Percentiles rank a stretch among this genome's conserved stretches.
phyloP scores from a whole-genome alignment of 2,113 vertebrate species.

The Amphiprion ocellaris region DNA sequence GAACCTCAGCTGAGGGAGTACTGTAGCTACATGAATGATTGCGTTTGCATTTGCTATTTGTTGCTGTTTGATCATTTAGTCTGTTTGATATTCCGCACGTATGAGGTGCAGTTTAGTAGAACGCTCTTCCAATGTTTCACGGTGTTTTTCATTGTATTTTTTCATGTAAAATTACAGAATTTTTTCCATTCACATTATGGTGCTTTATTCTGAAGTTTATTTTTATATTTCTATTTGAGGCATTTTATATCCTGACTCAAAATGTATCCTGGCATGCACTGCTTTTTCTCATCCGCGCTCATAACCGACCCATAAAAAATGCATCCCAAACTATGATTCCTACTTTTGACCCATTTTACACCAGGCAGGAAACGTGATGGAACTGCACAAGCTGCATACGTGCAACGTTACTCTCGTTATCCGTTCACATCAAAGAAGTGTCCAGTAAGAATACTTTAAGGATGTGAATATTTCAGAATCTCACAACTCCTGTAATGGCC shows the following conservation, averaged over 20 bases:
- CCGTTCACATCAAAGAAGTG: conserved; percentile 43
- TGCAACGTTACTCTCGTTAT: conserved; percentile 41
- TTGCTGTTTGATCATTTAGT: conserved; percentile 57
- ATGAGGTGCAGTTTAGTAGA: conserved; percentile 22
- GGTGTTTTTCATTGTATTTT: conserved; percentile 1
- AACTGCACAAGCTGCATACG: conserved; percentile 2
- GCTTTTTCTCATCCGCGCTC: conserved; percentile 22
- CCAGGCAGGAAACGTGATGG: conserved; percentile 14
- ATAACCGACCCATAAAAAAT: conserved; percentile 61
- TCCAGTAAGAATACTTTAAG: conserved; percentile 47
- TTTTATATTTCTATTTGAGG: conserved; percentile 15
- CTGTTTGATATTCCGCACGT: conserved; percentile 55
- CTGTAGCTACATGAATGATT: conserved; percentile 31
- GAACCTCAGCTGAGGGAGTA: conserved; percentile 22
- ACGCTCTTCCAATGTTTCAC: background rate
- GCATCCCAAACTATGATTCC: conserved; percentile 39
- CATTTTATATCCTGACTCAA: conserved; percentile 5
- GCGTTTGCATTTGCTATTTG: conserved; percentile 28
- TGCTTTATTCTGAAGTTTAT: background rate
- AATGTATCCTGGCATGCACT: conserved; percentile 13
- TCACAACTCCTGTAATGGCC: conserved; percentile 15
- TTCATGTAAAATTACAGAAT: background rate
- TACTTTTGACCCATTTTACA: conserved; percentile 64
- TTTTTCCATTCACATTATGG: conserved; percentile 17
- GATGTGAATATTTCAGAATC: conserved; percentile 64